phyloP scores from a whole-genome alignment of 2,113 vertebrate species.

The Barnardius zonarius region DNA sequence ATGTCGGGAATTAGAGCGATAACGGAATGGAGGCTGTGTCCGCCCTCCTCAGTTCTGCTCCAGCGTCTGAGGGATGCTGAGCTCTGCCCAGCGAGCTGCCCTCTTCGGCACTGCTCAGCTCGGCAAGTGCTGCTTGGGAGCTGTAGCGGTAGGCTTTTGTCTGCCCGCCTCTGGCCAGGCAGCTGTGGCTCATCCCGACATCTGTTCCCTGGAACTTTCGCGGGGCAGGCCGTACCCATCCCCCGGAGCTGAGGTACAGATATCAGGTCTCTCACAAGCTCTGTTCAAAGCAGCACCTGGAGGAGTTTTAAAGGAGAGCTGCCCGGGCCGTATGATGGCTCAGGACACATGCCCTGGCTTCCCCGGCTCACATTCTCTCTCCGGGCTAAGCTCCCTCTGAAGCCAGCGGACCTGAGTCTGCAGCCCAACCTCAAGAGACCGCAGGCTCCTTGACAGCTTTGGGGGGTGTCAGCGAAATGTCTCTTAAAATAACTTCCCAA shows the following conservation, averaged over 20 bases:
- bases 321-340: not conserved
- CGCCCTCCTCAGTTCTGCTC: not conserved
- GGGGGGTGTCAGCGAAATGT: not conserved
- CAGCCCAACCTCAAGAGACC: not conserved
- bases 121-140: no score
- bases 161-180: not conserved
- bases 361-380: not conserved
- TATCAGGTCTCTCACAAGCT: not conserved
- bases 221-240: not conserved
- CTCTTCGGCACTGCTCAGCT: not conserved
- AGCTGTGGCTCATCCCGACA: not conserved
- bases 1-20: not conserved
- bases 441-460: not conserved
- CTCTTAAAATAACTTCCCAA: not conserved
- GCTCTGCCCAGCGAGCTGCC: not conserved
- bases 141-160: not conserved
- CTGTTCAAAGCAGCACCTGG: not conserved
- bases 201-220: not conserved
- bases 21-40: fast-evolving
- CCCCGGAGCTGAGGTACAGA: not conserved
- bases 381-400: not conserved
- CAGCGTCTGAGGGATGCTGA: not conserved
- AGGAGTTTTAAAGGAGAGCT: not conserved
- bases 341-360: not conserved
- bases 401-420: not conserved